Evolutionary conservation across 1,140 invertebrate genomes (phyloP), one percentile per base, ranked within the genome.

Genomic region (Drosophila truncata): DNA sequence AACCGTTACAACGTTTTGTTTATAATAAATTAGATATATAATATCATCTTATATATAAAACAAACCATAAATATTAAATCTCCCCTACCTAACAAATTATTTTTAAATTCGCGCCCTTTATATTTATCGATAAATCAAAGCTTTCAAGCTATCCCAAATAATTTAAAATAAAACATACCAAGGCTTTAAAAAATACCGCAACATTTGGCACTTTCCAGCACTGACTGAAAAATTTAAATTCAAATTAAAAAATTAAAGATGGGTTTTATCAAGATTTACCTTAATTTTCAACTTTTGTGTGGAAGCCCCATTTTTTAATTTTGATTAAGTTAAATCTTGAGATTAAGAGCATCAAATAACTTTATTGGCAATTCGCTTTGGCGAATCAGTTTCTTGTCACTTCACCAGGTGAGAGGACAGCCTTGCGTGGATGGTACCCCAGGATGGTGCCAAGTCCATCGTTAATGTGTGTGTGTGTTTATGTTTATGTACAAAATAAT

Each of bases 401-500:
- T 42, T 67, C 80, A 83, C 81, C 77, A 77, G 46, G 81, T 84
- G 80, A 63, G 65, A 55, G 62, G 81, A 80, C 64, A 66, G 64
- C 46, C 70, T 61, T 50, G 76, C 52, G 14, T 16, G 31, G 50
- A 54, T 35, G 50, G 18, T 10, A 54, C 31, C 27, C 20, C 14
- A 10, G 27, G 50, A 35, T 35, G 20, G 13, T 23, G 29, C 50
- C 13, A 14, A 23, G 39, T 83, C 58, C 83, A 72, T 78, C 31
- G 25, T 27, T 49, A 49, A 27, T 54, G 52, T 55, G 41, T 42
- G n/a, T 60, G 29, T 54, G 41, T 35, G 33, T 7, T 29, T 29
- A 42, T 85, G 39, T 78, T 18, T 83, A 85, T 84, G 37, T 84
- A 84, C 82, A 86, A 86, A 81, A 65, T 86, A 85, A 73, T 86